These are phyloP conservation scores for Bombus picipes DNA, from an alignment of 1,140 invertebrate genomes.

Conservation along the genomic window DNA sequence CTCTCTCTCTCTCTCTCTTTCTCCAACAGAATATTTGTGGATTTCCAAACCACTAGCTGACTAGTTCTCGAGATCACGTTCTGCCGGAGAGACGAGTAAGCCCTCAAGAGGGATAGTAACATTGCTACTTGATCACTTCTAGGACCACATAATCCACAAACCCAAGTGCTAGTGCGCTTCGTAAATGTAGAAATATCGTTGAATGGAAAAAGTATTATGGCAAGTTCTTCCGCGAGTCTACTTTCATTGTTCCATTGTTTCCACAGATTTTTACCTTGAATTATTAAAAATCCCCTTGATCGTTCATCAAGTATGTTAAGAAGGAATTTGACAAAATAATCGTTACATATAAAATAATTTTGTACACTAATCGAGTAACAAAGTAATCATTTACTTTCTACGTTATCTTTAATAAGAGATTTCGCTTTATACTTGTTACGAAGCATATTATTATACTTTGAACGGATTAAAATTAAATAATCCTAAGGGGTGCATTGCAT, in stretches of 20 bases:
- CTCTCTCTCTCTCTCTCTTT: too few species aligned
- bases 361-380: too few species aligned
- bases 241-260: background rate
- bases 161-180: background rate
- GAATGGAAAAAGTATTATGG: background rate
- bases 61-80: background rate
- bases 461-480: too few species aligned
- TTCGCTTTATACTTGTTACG: too few species aligned
- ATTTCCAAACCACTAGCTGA: background rate
- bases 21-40: background rate
- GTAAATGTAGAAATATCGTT: background rate
- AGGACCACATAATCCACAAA: constrained; percentile 6
- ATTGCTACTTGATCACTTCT: background rate
- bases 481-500: background rate
- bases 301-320: background rate
- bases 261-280: background rate
- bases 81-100: background rate
- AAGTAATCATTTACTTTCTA: too few species aligned
- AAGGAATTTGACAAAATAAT: background rate
- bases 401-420: too few species aligned
- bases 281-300: background rate
- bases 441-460: background rate
- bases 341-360: background rate
- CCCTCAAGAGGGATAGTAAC: background rate
- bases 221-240: background rate